Conservation (phyloP, 1,140 invertebrate genomes). For the Habropoda laboriosa region DNA sequence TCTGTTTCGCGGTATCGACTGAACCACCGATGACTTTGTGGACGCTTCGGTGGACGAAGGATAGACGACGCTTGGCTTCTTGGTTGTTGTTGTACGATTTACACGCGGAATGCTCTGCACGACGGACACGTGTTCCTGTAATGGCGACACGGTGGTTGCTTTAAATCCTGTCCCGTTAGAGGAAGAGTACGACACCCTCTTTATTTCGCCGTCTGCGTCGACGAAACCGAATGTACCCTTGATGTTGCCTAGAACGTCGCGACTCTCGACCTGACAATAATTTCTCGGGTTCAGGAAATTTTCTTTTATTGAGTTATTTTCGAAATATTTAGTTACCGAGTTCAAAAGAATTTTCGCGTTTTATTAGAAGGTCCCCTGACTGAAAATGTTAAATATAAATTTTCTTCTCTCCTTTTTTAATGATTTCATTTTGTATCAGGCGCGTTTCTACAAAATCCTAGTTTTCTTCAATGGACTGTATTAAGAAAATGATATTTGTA, state of each 20-base stretch:
- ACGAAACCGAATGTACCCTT: slow-evolving; percentile 94
- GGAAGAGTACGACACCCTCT: slow-evolving; percentile 91
- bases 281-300: slow-evolving; percentile 26
- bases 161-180: slow-evolving; percentile 83
- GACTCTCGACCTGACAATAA: slow-evolving; percentile 86
- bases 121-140: slow-evolving; percentile 80
- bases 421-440: no score
- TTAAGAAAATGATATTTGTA: no score
- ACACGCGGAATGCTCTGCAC: slow-evolving; percentile 80
- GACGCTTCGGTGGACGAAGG: slow-evolving; percentile 77
- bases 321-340: neutral
- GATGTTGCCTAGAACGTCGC: slow-evolving; percentile 90
- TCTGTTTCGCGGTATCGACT: slow-evolving; percentile 84
- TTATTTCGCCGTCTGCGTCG: slow-evolving; percentile 90
- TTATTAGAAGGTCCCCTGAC: no score
- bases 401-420: no score
- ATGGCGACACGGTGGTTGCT: slow-evolving; percentile 79
- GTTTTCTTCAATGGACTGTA: no score
- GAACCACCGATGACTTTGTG: slow-evolving; percentile 83
- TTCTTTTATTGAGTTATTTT: neutral
- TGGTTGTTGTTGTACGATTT: slow-evolving; percentile 75
- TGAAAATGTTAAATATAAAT: no score
- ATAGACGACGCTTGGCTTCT: slow-evolving; percentile 75
- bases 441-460: no score
- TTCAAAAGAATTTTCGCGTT: neutral